Base-by-base conservation (phyloP, 2,888 invertebrate genomes). In the Chrysolina oricalcia region DNA sequence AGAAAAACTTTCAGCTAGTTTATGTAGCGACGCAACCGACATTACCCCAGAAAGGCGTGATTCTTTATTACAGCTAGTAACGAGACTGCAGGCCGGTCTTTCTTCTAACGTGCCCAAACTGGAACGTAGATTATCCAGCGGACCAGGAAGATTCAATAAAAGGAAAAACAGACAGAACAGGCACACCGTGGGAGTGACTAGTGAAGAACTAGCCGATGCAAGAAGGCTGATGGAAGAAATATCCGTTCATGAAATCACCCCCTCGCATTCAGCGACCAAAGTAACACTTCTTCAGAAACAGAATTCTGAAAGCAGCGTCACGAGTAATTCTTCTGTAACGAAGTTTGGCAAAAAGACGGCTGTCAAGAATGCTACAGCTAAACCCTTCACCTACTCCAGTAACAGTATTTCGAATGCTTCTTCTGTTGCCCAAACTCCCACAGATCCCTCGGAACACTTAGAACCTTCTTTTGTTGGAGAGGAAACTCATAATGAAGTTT, bases 141-240 rank as follows among this genome's bases (percentile, higher is more conserved):
- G 78, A 56, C 85, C 88, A 9, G 88, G 88, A 64, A 89, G 93
- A 35, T 90, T 91, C 78, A 81, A 73, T 62, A 91, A 92, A 76
- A 88, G 91, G 11, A 91, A 93, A 72, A 91, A 91, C 78, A 91
- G 94, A 41, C 92, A 93, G 77, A 92, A 92, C 64, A 89, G 96
- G 0, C 95, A 96, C 87, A 96, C 96, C 0, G 94, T 96, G 23
- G 96, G 95, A 64, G 96, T 96, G 19, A 95, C 94, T 50, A 91
- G 92, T 62, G 95, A 95, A 86, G 96, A 96, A 84, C 88, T 96
- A 35, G 95, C 93, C 2, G 93, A 94, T 82, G 96, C 96, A 0
- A 90, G 96, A 63, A 92, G 93, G 73, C 91, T 94, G 84, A 92
- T 96, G 80, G 94, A 95, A 87, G 92, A 93, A 82, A 91, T 91